These are phyloP conservation scores for Timema podura DNA, from an alignment of 2,888 invertebrate species.

Conservation along the genomic window DNA sequence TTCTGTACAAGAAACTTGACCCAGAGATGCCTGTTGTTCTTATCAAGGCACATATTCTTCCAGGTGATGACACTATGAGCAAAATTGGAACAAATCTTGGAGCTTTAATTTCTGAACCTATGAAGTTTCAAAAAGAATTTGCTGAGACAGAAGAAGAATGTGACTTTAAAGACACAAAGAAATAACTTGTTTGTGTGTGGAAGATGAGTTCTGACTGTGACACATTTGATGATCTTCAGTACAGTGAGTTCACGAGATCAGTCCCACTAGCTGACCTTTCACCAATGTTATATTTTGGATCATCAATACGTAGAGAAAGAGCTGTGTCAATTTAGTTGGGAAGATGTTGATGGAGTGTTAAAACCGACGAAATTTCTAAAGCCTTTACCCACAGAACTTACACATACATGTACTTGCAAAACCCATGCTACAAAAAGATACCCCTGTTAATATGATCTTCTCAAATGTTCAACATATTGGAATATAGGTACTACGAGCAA, in stretches of 20 bases:
- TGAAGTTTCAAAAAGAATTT: background rate
- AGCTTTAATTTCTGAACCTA: constrained; percentile 3
- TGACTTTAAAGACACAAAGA: background rate
- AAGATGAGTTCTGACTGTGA: background rate
- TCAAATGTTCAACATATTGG: no score
- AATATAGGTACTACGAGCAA: no score
- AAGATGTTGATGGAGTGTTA: no score
- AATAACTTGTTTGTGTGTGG: background rate
- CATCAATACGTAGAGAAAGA: no score
- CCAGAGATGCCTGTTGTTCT: background rate
- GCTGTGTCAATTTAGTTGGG: no score
- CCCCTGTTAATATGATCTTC: no score
- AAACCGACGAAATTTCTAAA: no score
- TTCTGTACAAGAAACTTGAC: background rate
- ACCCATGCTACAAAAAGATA: no score
- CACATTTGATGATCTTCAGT: background rate
- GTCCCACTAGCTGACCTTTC: background rate
- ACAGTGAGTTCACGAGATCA: constrained; percentile 9
- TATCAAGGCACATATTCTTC: background rate
- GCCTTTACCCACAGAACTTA: no score
- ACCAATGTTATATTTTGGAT: no score
- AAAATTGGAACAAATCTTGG: background rate
- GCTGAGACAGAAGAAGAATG: constrained; percentile 7
- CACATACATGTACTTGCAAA: no score
- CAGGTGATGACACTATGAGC: background rate